A percentile compares a stretch with the other conserved stretches of the same genome.
phyloP scores from a whole-genome alignment of 2,797 vertebrate genomes.

The Tachyglossus aculeatus region DNA sequence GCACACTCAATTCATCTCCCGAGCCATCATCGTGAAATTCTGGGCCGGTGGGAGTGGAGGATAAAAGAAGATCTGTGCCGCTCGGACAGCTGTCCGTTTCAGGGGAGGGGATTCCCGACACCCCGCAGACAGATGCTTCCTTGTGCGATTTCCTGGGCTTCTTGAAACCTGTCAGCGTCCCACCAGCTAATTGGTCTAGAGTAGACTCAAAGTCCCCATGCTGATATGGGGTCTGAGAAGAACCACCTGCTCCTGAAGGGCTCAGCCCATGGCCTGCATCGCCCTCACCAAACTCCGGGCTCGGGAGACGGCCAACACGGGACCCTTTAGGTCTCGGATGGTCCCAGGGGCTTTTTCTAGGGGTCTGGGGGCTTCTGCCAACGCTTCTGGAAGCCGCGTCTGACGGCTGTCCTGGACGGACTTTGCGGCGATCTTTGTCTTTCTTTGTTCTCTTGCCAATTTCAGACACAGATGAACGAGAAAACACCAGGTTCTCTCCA shows the following conservation, averaged over 20 bases:
- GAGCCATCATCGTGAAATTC: slow-evolving; percentile 24
- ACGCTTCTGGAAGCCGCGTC: not conserved
- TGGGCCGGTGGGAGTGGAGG: slow-evolving; percentile 17
- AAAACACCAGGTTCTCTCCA: not conserved
- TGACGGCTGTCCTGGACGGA: not conserved
- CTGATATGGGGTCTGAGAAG: not conserved
- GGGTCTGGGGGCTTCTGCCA: not conserved
- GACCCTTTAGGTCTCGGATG: not conserved
- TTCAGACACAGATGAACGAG: not conserved
- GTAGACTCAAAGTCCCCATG: slow-evolving; percentile 21
- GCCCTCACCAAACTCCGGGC: not conserved
- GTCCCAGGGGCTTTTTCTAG: not conserved
- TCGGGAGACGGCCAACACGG: not conserved
- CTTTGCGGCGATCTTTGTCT: not conserved
- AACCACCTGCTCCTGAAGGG: not conserved
- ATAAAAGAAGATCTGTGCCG: slow-evolving; percentile 65
- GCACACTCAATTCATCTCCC: slow-evolving; percentile 22
- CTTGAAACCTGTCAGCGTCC: slow-evolving; percentile 1
- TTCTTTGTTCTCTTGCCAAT: slow-evolving; percentile 30
- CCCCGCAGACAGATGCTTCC: slow-evolving; percentile 45
- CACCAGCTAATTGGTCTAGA: slow-evolving; percentile 23
- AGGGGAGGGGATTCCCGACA: slow-evolving; percentile 31
- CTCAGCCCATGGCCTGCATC: not conserved
- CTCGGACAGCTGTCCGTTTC: slow-evolving; percentile 56
- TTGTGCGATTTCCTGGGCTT: slow-evolving; percentile 35